phyloP scores from a whole-genome alignment of 2,888 invertebrate species.

The Augiades crinisus region DNA sequence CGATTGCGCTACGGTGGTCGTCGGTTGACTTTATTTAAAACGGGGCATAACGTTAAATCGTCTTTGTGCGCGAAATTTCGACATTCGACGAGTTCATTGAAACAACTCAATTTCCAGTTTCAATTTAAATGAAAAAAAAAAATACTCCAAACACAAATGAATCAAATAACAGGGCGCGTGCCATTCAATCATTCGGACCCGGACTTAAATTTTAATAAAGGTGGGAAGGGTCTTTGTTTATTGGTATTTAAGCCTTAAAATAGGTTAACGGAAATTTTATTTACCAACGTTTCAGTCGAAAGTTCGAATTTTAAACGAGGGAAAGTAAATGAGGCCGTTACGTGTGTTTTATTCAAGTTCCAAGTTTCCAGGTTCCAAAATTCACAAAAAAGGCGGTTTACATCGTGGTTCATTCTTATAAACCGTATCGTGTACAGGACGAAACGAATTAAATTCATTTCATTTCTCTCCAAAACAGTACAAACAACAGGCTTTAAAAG shows the following conservation, averaged over 20 bases:
- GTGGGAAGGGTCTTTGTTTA: conserved; percentile 13
- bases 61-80: background rate
- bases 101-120: conserved; percentile 4
- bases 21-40: no score
- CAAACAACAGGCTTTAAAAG: background rate
- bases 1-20: no score
- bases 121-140: conserved; percentile 14
- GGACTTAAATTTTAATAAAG: conserved; percentile 25
- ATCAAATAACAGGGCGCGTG: conserved; percentile 12
- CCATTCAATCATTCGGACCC: conserved; percentile 18
- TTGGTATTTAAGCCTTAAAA: conserved; percentile 13
- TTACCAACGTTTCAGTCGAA: conserved; percentile 17
- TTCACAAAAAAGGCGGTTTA: no score
- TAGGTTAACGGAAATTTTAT: conserved; percentile 5
- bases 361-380: no score
- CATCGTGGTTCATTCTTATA: no score
- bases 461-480: background rate
- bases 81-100: background rate
- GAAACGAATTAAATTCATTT: background rate
- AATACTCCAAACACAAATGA: conserved; percentile 18
- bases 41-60: no score
- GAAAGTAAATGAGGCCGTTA: background rate
- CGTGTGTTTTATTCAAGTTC: no score
- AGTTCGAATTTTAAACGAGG: conserved; percentile 5
- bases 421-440: no score